Percentiles rank a stretch among this genome's conserved stretches.
Conservation (phyloP, 2,888 invertebrate species). For the Notocelia uddmanniana region DNA sequence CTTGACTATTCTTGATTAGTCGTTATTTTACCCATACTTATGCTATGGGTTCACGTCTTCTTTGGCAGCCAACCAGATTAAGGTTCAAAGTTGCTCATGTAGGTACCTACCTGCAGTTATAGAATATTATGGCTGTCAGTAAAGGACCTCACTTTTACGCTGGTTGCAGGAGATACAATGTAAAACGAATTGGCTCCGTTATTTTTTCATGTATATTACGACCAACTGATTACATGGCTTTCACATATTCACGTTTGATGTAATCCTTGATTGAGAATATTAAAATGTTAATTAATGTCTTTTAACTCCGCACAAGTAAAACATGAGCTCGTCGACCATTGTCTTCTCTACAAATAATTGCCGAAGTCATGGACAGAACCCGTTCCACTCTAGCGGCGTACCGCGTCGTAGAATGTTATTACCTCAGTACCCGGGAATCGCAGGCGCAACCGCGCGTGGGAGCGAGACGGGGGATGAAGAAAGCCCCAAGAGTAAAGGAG, state of each 20-base stretch:
- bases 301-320: constrained; percentile 57
- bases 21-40: too few relatives aligned
- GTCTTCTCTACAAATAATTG: constrained; percentile 81
- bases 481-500: constrained; percentile 73
- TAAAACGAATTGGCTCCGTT: too few relatives aligned
- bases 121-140: too few relatives aligned
- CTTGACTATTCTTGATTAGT: too few relatives aligned
- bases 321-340: constrained; percentile 72
- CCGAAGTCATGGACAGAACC: constrained; percentile 82
- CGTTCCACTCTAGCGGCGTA: constrained; percentile 83
- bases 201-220: neutral
- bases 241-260: neutral
- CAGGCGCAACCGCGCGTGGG: constrained; percentile 74
- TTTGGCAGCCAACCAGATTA: too few relatives aligned
- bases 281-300: neutral
- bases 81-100: too few relatives aligned
- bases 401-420: constrained; percentile 84
- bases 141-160: too few relatives aligned
- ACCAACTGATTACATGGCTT: neutral
- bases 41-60: too few relatives aligned
- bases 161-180: too few relatives aligned
- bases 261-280: neutral
- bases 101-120: too few relatives aligned
- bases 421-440: constrained; percentile 79
- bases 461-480: constrained; percentile 69